Conservation (phyloP, 64 coral and sea anemone species). For the Montipora sp. region DNA sequence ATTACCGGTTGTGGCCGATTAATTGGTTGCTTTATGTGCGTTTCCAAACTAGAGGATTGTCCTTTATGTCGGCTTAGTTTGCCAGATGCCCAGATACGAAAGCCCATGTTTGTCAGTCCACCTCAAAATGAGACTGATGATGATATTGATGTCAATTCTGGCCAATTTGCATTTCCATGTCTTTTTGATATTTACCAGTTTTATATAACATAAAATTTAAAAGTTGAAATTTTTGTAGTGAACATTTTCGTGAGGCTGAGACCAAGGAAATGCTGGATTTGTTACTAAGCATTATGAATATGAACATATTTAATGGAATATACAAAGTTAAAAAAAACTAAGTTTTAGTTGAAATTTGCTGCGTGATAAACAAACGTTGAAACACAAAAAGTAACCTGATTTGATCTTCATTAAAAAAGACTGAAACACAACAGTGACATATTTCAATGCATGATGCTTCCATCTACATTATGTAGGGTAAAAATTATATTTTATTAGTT, state of each 20-base stretch:
- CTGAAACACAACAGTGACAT: too few species aligned
- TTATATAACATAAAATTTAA: conserved; percentile 4
- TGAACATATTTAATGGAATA: neutral
- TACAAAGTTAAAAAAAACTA: too few species aligned
- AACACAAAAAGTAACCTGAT: too few species aligned
- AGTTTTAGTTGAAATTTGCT: too few species aligned
- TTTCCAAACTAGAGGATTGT: conserved; percentile 31
- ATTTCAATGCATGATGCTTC: too few species aligned
- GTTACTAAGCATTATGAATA: neutral
- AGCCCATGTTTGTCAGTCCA: neutral
- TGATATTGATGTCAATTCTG: conserved; percentile 15
- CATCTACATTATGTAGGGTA: too few species aligned
- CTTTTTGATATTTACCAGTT: neutral
- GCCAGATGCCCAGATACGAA: conserved; percentile 2
- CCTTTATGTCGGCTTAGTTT: conserved; percentile 25
- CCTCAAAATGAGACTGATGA: neutral
- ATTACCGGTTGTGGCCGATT: conserved; percentile 34
- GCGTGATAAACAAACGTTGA: too few species aligned
- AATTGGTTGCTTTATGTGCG: conserved; percentile 48
- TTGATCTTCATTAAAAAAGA: too few species aligned
- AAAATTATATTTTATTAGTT: too few species aligned
- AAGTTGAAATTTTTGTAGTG: conserved; percentile 13
- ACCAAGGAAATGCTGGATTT: neutral
- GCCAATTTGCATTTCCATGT: too few species aligned
- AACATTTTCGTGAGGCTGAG: neutral